Evolutionary conservation across 2,113 vertebrate species (phyloP), one percentile per base, ranked within the genome.

Genomic region (Apodemus sylvaticus): DNA sequence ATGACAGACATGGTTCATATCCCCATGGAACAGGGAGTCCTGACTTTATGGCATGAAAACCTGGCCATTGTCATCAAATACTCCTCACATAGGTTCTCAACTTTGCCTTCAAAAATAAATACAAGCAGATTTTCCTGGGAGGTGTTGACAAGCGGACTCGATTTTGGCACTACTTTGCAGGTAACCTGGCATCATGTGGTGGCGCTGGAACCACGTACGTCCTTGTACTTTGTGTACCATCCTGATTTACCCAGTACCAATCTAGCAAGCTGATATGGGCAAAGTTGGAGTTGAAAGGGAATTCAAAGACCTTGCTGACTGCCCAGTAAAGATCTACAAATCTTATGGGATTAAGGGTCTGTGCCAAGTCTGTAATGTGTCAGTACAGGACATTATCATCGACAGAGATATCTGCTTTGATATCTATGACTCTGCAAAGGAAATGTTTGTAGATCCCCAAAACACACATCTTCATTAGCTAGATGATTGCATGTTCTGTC

Each of bases 351-450:
- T 99, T 97, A 97, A 31, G 14, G 97, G 97, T 92, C 96, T 97
- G 79, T 98, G 97, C 76, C 97, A 97, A 93, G 96, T 96, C 89
- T 97, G 94, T 79, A 97, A 96, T 7, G 96, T 98, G 73, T 99
- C 99, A 0, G 99, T 99, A 31, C 99, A 99, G 98, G 99, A 99
- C 82, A 99, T 99, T 97, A 99, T 99, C 98, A 99, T 99, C 98
- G 99, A 99, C 98, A 99, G 99, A 98, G 99, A 99, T 0, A 99
- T 99, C 62, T 99, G 99, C 98, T 99, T 99, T 7, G 99, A 99
- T 74, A 98, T 99, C 97, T 99, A 99, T 0, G 99, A 99, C 97
- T 99, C 99, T 0, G 99, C 99, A 0, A 99, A 99, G 98, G 99
- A 99, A 79, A 99, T 99, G 99, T 98, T 99, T 95, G 17, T 17